phyloP scores from a whole-genome alignment of 2,113 vertebrate species.

The Corythoichthys haematopterus region DNA sequence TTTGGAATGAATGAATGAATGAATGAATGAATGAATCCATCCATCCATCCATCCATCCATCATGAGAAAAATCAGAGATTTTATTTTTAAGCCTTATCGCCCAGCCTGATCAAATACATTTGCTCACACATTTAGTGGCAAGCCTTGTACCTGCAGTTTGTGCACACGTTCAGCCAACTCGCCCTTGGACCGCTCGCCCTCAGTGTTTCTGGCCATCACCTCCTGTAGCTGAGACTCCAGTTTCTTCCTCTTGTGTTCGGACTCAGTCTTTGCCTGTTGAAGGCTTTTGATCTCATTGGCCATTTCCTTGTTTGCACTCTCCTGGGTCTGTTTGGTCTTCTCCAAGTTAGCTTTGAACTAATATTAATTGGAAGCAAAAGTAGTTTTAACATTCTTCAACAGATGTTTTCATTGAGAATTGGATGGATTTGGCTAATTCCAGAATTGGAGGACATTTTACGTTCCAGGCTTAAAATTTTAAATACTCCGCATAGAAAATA shows the following conservation, averaged over 20 bases:
- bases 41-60: too few relatives aligned
- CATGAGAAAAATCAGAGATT: too few relatives aligned
- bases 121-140: too few relatives aligned
- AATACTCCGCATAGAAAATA: too few relatives aligned
- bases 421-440: too few relatives aligned
- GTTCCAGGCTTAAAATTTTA: too few relatives aligned
- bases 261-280: constrained; percentile 89
- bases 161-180: constrained; percentile 84
- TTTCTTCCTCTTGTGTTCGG: constrained; percentile 96
- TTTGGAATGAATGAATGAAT: too few relatives aligned
- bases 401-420: too few relatives aligned
- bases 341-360: constrained; percentile 95
- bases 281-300: constrained; percentile 85
- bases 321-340: constrained; percentile 93
- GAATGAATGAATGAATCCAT: too few relatives aligned
- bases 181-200: constrained; percentile 81
- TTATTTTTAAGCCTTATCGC: too few relatives aligned
- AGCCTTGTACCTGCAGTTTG: constrained; percentile 84
- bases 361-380: not conserved
- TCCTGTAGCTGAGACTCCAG: constrained; percentile 92
- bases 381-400: not conserved
- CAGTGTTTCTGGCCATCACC: constrained; percentile 79
- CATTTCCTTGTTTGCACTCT: constrained; percentile 93
- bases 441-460: too few relatives aligned
- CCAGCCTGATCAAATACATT: too few relatives aligned